A percentile compares a stretch with the other conserved stretches of the same genome.
phyloP scores from a whole-genome alignment of 2,888 invertebrate genomes.

The Torymus aiolomorphi region DNA sequence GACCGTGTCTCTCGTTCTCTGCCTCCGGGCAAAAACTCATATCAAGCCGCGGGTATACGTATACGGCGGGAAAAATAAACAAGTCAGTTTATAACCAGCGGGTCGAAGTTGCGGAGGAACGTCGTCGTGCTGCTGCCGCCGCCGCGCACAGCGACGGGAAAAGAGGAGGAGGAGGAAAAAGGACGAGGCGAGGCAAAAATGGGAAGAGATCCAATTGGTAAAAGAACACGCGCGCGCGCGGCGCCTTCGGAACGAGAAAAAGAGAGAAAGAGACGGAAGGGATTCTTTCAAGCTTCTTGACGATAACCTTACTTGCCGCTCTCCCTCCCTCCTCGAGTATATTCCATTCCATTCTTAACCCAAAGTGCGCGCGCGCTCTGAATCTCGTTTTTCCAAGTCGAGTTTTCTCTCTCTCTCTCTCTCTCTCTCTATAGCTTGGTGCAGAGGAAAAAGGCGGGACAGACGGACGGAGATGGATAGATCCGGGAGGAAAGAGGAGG shows the following conservation, averaged over 20 bases:
- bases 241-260: conserved; percentile 29
- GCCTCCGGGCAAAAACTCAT: conserved; percentile 2
- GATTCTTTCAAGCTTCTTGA: conserved; percentile 57
- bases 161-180: conserved; percentile 6
- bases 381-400: conserved; percentile 60
- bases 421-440: background rate
- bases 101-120: conserved; percentile 1
- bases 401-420: conserved; percentile 46
- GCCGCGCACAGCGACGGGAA: background rate
- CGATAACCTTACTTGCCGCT: conserved; percentile 58
- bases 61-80: conserved; percentile 41
- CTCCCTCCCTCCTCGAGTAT: conserved; percentile 51
- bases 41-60: background rate
- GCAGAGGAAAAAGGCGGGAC: conserved; percentile 37
- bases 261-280: conserved; percentile 50
- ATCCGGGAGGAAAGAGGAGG: conserved; percentile 21
- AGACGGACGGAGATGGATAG: conserved; percentile 48
- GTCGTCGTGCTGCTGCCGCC: too few species aligned
- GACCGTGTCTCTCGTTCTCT: too few species aligned
- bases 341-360: conserved; percentile 60
- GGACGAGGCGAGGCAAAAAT: conserved; percentile 46
- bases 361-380: conserved; percentile 47
- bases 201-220: conserved; percentile 54
- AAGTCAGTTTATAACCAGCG: conserved; percentile 49
- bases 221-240: conserved; percentile 1